Percentiles rank a stretch among this genome's conserved stretches.
Evolutionary conservation across 1,140 invertebrate species (phyloP).

Genomic region (Octopus sinensis): DNA sequence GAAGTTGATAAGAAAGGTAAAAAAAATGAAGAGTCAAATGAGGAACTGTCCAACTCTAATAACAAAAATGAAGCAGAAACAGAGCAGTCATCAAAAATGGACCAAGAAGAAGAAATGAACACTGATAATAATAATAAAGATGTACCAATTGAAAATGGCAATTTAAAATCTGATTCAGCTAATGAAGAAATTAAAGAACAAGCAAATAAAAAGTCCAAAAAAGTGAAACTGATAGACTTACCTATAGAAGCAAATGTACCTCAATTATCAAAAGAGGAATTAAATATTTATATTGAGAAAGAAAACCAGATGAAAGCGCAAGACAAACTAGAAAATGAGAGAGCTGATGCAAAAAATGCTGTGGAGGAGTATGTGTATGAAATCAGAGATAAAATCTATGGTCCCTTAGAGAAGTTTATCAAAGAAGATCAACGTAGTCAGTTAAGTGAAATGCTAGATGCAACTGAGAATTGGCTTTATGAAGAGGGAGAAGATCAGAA

Average conservation of each 20-base stretch:
- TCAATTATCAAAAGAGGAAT: conserved; percentile 68
- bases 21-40: conserved; percentile 24
- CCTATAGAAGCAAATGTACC: conserved; percentile 72
- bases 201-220: conserved; percentile 64
- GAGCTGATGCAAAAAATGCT: conserved; percentile 90
- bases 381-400: conserved; percentile 78
- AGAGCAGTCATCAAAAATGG: not conserved
- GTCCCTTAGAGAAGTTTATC: conserved; percentile 74
- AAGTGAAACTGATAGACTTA: conserved; percentile 70
- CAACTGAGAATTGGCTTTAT: conserved; percentile 94
- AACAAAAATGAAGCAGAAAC: not conserved
- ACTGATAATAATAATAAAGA: not conserved
- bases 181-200: conserved; percentile 51
- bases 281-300: conserved; percentile 75
- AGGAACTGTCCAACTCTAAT: not conserved
- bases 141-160: not conserved
- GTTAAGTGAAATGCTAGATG: conserved; percentile 71
- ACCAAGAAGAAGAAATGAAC: not conserved
- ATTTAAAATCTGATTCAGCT: conserved; percentile 10
- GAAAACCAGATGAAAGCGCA: conserved; percentile 85
- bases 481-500: conserved; percentile 83
- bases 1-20: not conserved
- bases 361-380: conserved; percentile 99
- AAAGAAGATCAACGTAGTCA: conserved; percentile 66
- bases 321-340: conserved; percentile 89